Evolutionary conservation across 2,888 invertebrate species (phyloP).

Genomic region (Aporophyla nigra): DNA sequence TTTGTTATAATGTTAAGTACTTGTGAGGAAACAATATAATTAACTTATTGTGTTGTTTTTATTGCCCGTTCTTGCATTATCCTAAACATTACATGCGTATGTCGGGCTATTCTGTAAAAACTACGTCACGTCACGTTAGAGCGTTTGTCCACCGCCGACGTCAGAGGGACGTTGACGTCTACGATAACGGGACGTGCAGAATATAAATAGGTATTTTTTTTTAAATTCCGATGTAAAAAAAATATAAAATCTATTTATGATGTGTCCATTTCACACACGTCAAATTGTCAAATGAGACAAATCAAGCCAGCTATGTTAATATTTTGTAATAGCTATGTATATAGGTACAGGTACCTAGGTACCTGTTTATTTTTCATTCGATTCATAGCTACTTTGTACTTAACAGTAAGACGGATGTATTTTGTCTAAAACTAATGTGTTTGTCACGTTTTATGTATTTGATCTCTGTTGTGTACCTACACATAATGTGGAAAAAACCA

Average conservation of each 20-base stretch:
- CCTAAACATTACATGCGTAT: background rate
- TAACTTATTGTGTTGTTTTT: constrained; percentile 20
- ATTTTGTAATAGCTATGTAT: background rate
- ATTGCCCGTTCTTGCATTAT: constrained; percentile 5
- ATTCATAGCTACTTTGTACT: constrained; percentile 18
- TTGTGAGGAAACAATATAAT: constrained; percentile 4
- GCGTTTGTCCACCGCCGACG: background rate
- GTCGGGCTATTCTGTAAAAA: background rate
- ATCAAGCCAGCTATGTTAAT: background rate
- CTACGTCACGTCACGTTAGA: background rate
- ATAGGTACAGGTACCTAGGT: too few relatives aligned
- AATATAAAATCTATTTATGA: too few relatives aligned
- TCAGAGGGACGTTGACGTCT: background rate
- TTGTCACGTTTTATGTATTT: constrained; percentile 48
- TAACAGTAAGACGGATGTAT: constrained; percentile 42
- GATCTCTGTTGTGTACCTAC: constrained; percentile 17
- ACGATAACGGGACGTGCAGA: background rate
- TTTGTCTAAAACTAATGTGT: constrained; percentile 38
- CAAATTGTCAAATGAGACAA: constrained; percentile 1
- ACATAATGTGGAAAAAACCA: constrained; percentile 48
- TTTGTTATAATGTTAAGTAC: background rate
- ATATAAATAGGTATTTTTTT: background rate
- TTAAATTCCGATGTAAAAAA: too few relatives aligned
- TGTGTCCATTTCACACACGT: too few relatives aligned
- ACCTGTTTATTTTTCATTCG: constrained; percentile 14